Evolutionary conservation across 2,888 invertebrate species (phyloP), one percentile per base, ranked within the genome.

Genomic region (Graphium colonna): DNA sequence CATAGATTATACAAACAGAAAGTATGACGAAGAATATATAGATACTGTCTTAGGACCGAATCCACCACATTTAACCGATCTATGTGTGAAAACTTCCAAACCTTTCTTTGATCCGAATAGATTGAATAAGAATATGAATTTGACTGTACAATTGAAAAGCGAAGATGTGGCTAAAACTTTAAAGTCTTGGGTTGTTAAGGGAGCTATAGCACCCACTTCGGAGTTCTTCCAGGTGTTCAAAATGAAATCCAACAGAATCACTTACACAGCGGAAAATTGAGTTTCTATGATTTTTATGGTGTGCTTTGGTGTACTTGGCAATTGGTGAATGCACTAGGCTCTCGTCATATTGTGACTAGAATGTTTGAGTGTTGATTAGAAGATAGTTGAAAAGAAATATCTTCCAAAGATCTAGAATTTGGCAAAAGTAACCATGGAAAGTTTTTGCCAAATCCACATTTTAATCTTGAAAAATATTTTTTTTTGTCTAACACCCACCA

Each of bases 1-100:
- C 0, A 81, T 87, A 1, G 88, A 88, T 36, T 88, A 77, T 48
- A 87, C 87, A 0, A 68, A 78, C 42, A 68, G 66, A 16, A 41
- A 44, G 0, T 79, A 84, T 12, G 67, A 81, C 8, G 72, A 75
- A 0, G 51, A 68, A 0, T 86, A 82, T 3, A 71, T 84, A 0
- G 71, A 78, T 0, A 63, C 58, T 0, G n/a, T 84, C 0, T 41
- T 88, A 0, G 87, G 87, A 0, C 80, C 86, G 0, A 53, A 77
- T 15, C 84, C 86, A 0, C 85, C 87, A 0, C n/a, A 75, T 0
- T 49, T 87, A 0, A 80, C 76, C 0, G 75, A 76, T 1, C 38
- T 88, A 0, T 71, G 65, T 0, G 66, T 88, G 0, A 73, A 65
- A 16, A 63, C 69, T 0, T 58, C 68, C 0, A 71, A 61, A 18